Conservation (phyloP, 2,797 vertebrate genomes). For the Phaenicophaeus curvirostris region DNA sequence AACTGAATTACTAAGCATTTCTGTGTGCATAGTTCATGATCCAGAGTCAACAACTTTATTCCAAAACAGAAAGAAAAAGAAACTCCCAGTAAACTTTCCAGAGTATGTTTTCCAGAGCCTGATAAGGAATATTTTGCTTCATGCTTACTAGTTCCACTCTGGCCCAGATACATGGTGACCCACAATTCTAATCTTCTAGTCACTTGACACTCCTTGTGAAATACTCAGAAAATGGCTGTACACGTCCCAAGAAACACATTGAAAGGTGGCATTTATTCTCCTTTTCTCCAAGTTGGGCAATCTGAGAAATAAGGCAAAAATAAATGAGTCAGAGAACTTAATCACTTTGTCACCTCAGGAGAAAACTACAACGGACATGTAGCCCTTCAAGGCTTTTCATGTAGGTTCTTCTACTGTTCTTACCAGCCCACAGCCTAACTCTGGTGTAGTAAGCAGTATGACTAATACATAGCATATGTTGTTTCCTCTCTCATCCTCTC, state of each 20-base stretch:
- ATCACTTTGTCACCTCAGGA: neutral
- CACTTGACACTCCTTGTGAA: neutral
- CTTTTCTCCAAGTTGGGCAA: neutral
- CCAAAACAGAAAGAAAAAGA: neutral
- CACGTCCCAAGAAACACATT: neutral
- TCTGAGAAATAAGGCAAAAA: neutral
- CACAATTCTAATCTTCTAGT: neutral
- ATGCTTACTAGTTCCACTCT: neutral
- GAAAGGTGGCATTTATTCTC: neutral
- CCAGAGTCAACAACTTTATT: neutral
- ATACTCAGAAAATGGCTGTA: neutral
- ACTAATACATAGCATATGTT: constrained; percentile 29
- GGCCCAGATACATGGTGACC: neutral
- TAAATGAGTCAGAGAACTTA: neutral
- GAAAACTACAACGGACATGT: neutral
- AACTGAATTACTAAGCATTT: neutral
- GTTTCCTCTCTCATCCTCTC: constrained; percentile 32
- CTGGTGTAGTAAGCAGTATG: neutral
- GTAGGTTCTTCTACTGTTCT: neutral
- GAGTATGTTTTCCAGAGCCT: neutral
- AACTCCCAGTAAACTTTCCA: neutral
- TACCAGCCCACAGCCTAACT: neutral
- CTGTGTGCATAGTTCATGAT: neutral
- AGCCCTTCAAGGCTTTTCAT: neutral
- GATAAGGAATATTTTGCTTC: neutral